A percentile compares a stretch with the other conserved stretches of the same genome.
These are phyloP conservation scores for Sphenopsis melanotis DNA, from an alignment of 2,797 vertebrate genomes.

Conservation along the genomic window DNA sequence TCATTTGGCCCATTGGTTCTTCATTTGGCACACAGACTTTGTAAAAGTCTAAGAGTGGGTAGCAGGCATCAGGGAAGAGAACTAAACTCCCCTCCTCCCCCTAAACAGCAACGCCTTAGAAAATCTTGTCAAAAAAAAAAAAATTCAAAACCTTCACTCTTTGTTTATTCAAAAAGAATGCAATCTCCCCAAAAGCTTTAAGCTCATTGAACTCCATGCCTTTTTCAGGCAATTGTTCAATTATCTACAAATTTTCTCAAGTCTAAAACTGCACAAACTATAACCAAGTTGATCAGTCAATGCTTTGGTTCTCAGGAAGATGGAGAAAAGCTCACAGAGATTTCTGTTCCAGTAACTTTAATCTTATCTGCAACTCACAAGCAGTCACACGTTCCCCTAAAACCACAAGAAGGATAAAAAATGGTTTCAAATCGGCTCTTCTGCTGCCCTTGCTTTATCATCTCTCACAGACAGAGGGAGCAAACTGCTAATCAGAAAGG, in stretches of 20 bases:
- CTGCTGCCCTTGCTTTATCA: constrained; percentile 33
- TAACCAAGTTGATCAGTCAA: neutral
- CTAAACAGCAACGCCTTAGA: neutral
- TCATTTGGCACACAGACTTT: neutral
- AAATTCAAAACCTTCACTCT: accelerated
- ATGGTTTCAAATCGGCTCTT: neutral
- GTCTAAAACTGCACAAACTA: neutral
- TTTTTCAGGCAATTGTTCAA: neutral
- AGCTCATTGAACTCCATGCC: neutral
- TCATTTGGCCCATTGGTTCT: neutral
- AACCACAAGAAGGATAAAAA: neutral
- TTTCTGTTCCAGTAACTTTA: neutral
- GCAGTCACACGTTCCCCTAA: neutral
- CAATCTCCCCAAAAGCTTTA: neutral
- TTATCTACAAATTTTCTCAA: neutral
- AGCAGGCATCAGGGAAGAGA: neutral
- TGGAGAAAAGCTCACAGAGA: neutral
- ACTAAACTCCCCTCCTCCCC: neutral
- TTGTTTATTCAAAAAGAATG: neutral
- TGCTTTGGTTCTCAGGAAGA: neutral
- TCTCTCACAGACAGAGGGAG: constrained; percentile 57
- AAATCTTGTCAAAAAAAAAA: neutral
- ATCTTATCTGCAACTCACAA: neutral
- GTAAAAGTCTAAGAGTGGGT: neutral
- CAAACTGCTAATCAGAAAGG: constrained; percentile 36